A percentile compares a stretch with the other conserved stretches of the same genome.
Evolutionary conservation across 2,888 invertebrate species (phyloP).

Genomic region (Frankliniella intonsa): DNA sequence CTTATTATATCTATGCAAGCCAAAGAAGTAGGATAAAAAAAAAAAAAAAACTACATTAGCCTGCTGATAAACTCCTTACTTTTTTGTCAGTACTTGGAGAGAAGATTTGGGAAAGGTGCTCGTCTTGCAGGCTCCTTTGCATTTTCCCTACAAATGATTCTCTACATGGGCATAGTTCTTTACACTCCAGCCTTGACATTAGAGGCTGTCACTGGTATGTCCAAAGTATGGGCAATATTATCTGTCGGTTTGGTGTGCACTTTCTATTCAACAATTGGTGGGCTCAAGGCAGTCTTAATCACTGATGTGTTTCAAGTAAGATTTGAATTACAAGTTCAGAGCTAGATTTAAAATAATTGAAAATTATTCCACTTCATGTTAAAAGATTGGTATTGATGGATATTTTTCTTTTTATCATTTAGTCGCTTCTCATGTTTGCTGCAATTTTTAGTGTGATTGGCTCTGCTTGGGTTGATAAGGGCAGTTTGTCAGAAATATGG

Average conservation of each 20-base stretch:
- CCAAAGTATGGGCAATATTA: conserved; percentile 47
- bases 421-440: conserved; percentile 75
- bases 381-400: not conserved
- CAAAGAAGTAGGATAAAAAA: too few relatives aligned
- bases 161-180: conserved; percentile 86
- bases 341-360: too few relatives aligned
- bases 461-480: conserved; percentile 64
- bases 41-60: not conserved
- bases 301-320: conserved; percentile 47
- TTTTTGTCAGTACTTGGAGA: conserved; percentile 72
- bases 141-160: conserved; percentile 83
- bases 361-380: not conserved
- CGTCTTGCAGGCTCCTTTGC: conserved; percentile 74
- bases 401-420: conserved; percentile 30
- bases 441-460: conserved; percentile 75
- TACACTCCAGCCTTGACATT: conserved; percentile 91
- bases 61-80: conserved; percentile 27
- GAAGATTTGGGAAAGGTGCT: conserved; percentile 72
- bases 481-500: conserved; percentile 68
- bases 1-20: too few relatives aligned
- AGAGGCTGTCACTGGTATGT: conserved; percentile 52
- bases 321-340: conserved; percentile 34
- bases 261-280: conserved; percentile 49
- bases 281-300: conserved; percentile 49
- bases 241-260: conserved; percentile 49